Conservation (phyloP, 2,888 invertebrate genomes). For the Caradrina clavipalpis region DNA sequence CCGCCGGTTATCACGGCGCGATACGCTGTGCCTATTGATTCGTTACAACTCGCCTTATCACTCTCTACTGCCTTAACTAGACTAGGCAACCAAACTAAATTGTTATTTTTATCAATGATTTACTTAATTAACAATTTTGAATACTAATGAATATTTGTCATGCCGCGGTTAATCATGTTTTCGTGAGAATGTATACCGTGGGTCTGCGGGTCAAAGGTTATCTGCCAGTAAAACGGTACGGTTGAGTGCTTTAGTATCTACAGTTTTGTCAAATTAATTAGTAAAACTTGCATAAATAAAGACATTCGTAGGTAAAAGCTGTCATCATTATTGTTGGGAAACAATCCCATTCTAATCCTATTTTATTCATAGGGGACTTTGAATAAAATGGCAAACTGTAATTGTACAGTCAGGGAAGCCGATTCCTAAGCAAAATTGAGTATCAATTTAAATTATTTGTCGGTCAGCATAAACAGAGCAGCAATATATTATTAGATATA, state of each 20-base stretch:
- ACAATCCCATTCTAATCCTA: too few species aligned
- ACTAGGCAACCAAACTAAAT: neutral
- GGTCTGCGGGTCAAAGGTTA: conserved; percentile 22
- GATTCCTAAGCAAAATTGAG: neutral
- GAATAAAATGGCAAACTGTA: neutral
- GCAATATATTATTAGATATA: too few species aligned
- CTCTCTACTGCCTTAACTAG: neutral
- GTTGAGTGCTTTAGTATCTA: neutral
- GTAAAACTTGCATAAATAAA: neutral
- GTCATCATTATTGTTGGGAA: too few species aligned
- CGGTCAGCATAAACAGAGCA: too few species aligned
- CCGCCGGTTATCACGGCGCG: conserved; percentile 33
- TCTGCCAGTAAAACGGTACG: neutral
- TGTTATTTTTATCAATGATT: neutral
- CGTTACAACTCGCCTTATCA: conserved; percentile 30
- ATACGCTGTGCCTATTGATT: conserved; percentile 41
- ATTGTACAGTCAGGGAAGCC: neutral
- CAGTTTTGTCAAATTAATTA: neutral
- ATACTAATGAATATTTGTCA: conserved; percentile 14
- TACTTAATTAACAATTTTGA: neutral
- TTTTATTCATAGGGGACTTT: too few species aligned
- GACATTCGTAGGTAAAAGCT: too few species aligned
- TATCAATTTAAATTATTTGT: neutral
- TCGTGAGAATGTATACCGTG: conserved; percentile 8
- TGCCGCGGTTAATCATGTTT: conserved; percentile 14